Percentiles rank a stretch among this genome's conserved stretches.
Evolutionary conservation across 2,888 invertebrate genomes (phyloP).

Genomic region (Rhingia campestris): DNA sequence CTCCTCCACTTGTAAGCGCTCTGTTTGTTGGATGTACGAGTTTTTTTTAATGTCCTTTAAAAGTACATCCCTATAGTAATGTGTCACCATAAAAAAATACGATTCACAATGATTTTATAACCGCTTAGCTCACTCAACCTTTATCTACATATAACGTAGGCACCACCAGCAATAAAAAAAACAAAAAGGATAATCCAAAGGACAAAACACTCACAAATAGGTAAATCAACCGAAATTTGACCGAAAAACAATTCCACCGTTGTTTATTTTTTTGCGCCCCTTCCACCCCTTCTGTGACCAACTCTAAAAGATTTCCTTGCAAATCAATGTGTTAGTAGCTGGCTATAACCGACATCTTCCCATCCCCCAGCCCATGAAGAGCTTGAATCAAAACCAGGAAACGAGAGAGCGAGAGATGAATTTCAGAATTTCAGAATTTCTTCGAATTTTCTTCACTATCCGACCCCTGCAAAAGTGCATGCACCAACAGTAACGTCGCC

Average conservation of each 20-base stretch:
- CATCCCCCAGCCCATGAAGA: not conserved
- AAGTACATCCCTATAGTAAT: no score
- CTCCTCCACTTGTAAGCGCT: no score
- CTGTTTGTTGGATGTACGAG: no score
- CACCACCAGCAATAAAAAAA: not conserved
- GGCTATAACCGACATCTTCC: not conserved
- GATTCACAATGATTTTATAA: conserved; percentile 14
- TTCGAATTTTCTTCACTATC: conserved; percentile 19
- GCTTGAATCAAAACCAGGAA: not conserved
- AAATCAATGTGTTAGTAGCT: conserved; percentile 6
- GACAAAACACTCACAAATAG: conserved; percentile 13
- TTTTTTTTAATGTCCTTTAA: no score
- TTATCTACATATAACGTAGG: not conserved
- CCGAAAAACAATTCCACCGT: conserved; percentile 24
- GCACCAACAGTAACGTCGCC: conserved; percentile 24
- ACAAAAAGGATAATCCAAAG: conserved; percentile 20
- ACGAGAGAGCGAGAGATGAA: not conserved
- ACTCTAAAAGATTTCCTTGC: conserved; percentile 9
- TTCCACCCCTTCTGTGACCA: not conserved
- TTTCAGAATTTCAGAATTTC: conserved; percentile 8
- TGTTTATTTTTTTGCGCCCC: not conserved
- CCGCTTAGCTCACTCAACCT: not conserved
- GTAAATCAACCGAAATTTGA: conserved; percentile 44
- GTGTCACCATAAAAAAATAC: no score
- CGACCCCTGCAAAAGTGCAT: conserved; percentile 19